A percentile compares a stretch with the other conserved stretches of the same genome.
Evolutionary conservation across 2,888 invertebrate species (phyloP).

Genomic region (Phragmatobia fuliginosa): DNA sequence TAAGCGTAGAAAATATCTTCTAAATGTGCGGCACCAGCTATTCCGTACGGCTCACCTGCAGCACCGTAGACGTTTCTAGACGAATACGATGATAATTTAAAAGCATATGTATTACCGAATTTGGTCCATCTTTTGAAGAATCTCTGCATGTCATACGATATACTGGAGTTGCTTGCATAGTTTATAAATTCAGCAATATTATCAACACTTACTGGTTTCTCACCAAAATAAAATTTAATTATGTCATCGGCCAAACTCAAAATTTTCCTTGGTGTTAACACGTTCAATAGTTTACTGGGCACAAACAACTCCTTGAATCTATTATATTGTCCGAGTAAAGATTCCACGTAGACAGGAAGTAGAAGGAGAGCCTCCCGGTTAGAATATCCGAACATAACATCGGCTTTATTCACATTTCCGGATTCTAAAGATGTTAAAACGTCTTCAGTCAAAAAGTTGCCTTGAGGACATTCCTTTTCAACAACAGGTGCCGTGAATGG

Average conservation of each 20-base stretch:
- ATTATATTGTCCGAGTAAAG: slow-evolving; percentile 37
- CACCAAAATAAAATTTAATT: slow-evolving; percentile 57
- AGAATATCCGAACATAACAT: slow-evolving; percentile 90
- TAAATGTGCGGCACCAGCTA: slow-evolving; percentile 57
- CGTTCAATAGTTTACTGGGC: slow-evolving; percentile 53
- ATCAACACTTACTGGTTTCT: slow-evolving; percentile 42
- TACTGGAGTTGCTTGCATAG: slow-evolving; percentile 44
- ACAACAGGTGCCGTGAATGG: slow-evolving; percentile 54
- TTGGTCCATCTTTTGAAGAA: slow-evolving; percentile 46
- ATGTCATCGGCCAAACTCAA: slow-evolving; percentile 55
- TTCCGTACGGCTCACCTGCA: slow-evolving; percentile 47
- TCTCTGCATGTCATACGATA: slow-evolving; percentile 50
- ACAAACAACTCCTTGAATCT: slow-evolving; percentile 55
- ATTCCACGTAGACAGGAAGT: slow-evolving; percentile 31
- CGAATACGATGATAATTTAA: slow-evolving; percentile 57
- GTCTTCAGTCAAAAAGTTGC: slow-evolving; percentile 59
- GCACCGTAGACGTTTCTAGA: slow-evolving; percentile 54
- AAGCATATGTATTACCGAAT: slow-evolving; percentile 50
- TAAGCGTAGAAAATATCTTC: slow-evolving; percentile 66
- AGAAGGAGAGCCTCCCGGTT: slow-evolving; percentile 86
- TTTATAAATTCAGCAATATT: slow-evolving; percentile 52
- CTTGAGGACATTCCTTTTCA: slow-evolving; percentile 61
- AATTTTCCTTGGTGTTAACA: slow-evolving; percentile 36
- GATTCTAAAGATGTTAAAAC: slow-evolving; percentile 52
- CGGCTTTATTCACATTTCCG: slow-evolving; percentile 82